These are phyloP conservation scores for Ceryle rudis DNA, from an alignment of 2,797 vertebrate genomes.

Conservation along the genomic window DNA sequence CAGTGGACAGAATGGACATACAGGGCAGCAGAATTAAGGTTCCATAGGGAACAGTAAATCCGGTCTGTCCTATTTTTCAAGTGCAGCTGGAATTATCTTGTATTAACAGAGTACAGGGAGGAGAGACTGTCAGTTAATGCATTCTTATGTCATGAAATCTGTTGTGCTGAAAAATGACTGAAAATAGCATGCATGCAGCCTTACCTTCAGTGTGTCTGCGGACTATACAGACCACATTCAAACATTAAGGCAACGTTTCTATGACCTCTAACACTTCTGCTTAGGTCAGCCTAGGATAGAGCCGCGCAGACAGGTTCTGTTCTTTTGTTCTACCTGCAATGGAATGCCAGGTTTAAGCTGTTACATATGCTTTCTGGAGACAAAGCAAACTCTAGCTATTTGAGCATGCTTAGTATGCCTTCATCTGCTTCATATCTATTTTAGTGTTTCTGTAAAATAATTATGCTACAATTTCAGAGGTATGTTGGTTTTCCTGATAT, in stretches of 20 bases:
- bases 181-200: background rate
- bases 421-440: background rate
- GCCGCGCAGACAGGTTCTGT: background rate
- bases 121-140: background rate
- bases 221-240: background rate
- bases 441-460: background rate
- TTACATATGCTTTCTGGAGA: background rate
- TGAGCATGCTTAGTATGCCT: background rate
- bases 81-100: conserved; percentile 9
- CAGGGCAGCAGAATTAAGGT: conserved; percentile 1
- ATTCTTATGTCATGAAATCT: background rate
- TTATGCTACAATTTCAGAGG: background rate
- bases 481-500: background rate
- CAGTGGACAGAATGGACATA: background rate
- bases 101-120: background rate
- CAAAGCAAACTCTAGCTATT: background rate
- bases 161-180: conserved; percentile 5
- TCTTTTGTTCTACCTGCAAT: background rate
- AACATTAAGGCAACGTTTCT: background rate
- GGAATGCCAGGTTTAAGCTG: background rate
- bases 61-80: conserved; percentile 21
- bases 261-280: background rate
- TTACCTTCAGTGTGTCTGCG: background rate
- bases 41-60: background rate
- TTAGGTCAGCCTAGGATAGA: background rate